Evolutionary conservation across 2,888 invertebrate genomes (phyloP).

Genomic region (Hydrotaea cyrtoneurina): DNA sequence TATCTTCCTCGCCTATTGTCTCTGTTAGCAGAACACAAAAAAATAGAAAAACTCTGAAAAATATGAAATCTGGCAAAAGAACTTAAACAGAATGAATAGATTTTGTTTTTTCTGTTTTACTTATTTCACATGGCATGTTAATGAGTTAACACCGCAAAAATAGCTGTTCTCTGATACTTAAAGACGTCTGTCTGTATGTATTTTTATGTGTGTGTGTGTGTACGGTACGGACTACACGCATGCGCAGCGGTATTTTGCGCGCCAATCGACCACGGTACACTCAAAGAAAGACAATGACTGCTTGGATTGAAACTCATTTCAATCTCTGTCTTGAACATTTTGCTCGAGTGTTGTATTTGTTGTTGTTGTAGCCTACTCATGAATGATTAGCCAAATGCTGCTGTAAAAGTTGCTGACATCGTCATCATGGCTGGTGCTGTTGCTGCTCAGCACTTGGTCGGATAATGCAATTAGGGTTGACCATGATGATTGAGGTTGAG

Average conservation of each 20-base stretch:
- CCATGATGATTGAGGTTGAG: constrained; percentile 67
- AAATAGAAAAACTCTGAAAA: not conserved
- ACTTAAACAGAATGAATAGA: constrained; percentile 59
- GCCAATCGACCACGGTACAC: not conserved
- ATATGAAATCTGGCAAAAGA: constrained; percentile 23
- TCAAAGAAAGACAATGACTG: not conserved
- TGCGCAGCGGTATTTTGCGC: constrained; percentile 50
- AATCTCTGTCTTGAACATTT: too few relatives aligned
- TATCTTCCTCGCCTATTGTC: constrained; percentile 12
- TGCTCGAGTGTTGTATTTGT: too few relatives aligned
- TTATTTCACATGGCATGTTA: constrained; percentile 64
- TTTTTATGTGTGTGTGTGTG: constrained; percentile 26
- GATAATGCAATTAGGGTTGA: constrained; percentile 66
- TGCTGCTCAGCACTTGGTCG: constrained; percentile 26
- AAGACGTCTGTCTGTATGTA: not conserved
- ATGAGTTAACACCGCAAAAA: constrained; percentile 63
- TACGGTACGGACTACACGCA: constrained; percentile 46
- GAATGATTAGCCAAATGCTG: constrained; percentile 8
- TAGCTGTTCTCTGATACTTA: constrained; percentile 57
- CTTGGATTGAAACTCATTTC: too few relatives aligned
- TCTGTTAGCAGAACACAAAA: too few relatives aligned
- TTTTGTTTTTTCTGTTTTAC: too few relatives aligned
- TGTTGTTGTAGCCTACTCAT: not conserved
- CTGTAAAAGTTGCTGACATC: not conserved
- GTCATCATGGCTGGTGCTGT: not conserved